Conservation (phyloP, 1,140 invertebrate genomes). For the Sarcophaga bullata region DNA sequence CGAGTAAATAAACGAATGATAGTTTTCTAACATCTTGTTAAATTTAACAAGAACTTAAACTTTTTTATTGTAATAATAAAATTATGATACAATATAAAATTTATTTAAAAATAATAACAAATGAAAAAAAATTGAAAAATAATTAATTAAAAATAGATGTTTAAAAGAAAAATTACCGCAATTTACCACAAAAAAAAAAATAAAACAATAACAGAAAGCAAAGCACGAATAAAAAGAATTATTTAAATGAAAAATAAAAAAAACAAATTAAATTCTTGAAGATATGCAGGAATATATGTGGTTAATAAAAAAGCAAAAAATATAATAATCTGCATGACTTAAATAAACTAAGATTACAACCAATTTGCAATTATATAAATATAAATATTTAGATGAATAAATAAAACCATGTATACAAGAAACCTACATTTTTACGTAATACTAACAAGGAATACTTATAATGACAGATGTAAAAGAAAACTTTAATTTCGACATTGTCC, state of each 20-base stretch:
- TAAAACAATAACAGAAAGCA: neutral
- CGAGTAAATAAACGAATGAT: slow-evolving; percentile 66
- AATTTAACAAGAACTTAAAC: slow-evolving; percentile 46
- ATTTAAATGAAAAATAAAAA: slow-evolving; percentile 22
- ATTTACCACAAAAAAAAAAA: slow-evolving; percentile 25
- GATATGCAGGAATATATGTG: neutral
- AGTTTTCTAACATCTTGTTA: slow-evolving; percentile 64
- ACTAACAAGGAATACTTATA: too few species aligned
- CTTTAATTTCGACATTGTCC: too few species aligned
- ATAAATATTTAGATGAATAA: neutral
- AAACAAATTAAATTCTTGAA: neutral
- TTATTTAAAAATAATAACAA: slow-evolving; percentile 34
- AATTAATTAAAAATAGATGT: slow-evolving; percentile 41
- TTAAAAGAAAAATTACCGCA: slow-evolving; percentile 37
- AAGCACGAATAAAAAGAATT: slow-evolving; percentile 19
- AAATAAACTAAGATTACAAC: neutral
- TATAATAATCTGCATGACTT: slow-evolving; percentile 23
- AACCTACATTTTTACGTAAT: neutral
- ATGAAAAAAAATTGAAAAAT: slow-evolving; percentile 20
- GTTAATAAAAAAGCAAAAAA: neutral
- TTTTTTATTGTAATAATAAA: slow-evolving; percentile 42
- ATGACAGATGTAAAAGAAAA: too few species aligned
- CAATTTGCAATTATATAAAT: slow-evolving; percentile 16
- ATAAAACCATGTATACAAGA: slow-evolving; percentile 12
- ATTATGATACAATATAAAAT: slow-evolving; percentile 35